Base-by-base conservation (phyloP, 2,888 invertebrate species). In the Caenorhabditis angaria region DNA sequence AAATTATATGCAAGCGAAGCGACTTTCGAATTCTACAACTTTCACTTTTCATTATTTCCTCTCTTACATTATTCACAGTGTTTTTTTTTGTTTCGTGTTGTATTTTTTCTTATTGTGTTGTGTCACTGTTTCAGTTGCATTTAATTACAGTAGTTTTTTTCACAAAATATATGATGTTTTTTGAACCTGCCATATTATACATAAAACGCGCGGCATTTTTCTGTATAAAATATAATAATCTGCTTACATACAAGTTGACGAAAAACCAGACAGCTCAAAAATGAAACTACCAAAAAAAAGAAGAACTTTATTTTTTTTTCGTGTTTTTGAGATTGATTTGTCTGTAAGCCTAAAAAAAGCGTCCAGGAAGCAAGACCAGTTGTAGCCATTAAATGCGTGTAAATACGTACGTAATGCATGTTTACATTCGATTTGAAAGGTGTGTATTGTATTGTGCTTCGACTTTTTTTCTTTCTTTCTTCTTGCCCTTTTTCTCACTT, bases 1-100 rank as follows among this genome's bases (percentile, higher is more conserved):
- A 41, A 41, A 41, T 41, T 41, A 41, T 41, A 41, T 41, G 41
- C 41, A 41, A 41, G 41, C 41, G 41, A 41, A n/a, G n/a, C n/a
- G n/a, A n/a, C n/a, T 18, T 41, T 41, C 18, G 41, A 41, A 41
- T 41, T 41, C 41, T 41, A 41, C 18, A 41, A 41, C 41, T 41
- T 41, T 41, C 41, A 41, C 41, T 41, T 41, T 41, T 41, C 3
- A 12, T 41, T 41, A 18, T 41, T 18, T 41, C 41, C n/a, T n/a
- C n/a, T n/a, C n/a, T n/a, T n/a, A n/a, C n/a, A n/a, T 41, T 41
- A 18, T 41, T 41, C 41, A 41, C 41, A 41, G 41, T 41, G 3
- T 41, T 41, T 41, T 41, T 41, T 41, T 41, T 41, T 2, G 3
- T 41, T 5, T 41, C 8, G n/a, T n/a, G n/a, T n/a, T n/a, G n/a